Conservation (phyloP, 2,888 invertebrate species). For the Tipula vernalis region DNA sequence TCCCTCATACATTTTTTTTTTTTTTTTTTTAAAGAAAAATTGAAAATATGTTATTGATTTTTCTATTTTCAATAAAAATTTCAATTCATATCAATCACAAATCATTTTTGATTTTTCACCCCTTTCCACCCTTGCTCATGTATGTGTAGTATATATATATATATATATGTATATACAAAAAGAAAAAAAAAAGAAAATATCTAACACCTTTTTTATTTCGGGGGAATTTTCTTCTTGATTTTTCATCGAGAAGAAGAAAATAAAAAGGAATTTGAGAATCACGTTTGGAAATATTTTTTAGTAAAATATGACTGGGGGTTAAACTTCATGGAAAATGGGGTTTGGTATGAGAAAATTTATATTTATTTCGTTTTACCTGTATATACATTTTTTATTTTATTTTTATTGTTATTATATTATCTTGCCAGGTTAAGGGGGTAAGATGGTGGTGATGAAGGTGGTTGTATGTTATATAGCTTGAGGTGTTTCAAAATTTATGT, state of each 20-base stretch:
- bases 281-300: not conserved
- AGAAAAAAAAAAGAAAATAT: not conserved
- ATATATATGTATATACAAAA: not conserved
- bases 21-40: not conserved
- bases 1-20: not conserved
- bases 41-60: not conserved
- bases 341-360: not conserved
- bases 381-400: not conserved
- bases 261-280: not conserved
- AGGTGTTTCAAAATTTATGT: not conserved
- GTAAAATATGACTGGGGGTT: not conserved
- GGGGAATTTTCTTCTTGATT: not conserved
- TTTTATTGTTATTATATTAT: constrained; percentile 4
- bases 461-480: not conserved
- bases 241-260: not conserved
- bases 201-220: not conserved
- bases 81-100: constrained; percentile 4
- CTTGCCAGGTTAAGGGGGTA: not conserved
- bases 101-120: constrained; percentile 4
- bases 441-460: not conserved
- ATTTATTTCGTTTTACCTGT: not conserved
- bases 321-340: not conserved
- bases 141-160: not conserved
- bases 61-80: not conserved
- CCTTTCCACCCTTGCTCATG: not conserved